These are phyloP conservation scores for Zoanthus gigantus DNA, from an alignment of 92 coral and sea anemone genomes.

Conservation along the genomic window DNA sequence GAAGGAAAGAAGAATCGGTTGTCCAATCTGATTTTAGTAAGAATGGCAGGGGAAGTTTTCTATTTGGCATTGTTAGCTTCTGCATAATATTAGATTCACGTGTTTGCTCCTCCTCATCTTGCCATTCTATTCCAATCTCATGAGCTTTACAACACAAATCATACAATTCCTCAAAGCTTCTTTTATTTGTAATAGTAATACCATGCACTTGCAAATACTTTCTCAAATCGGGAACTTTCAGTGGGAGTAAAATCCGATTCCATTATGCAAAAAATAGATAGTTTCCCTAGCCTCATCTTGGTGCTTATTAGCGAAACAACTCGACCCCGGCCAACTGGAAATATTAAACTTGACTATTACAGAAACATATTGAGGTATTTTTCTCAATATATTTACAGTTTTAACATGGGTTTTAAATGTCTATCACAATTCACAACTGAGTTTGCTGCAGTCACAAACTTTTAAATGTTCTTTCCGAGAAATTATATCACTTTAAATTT, in stretches of 20 bases:
- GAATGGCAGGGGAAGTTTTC: conserved; percentile 21
- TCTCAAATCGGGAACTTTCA: background rate
- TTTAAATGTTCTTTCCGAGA: no score
- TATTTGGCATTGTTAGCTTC: background rate
- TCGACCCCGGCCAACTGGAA: conserved; percentile 37
- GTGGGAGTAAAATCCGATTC: background rate
- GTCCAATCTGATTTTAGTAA: conserved; percentile 45
- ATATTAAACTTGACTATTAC: conserved; percentile 42
- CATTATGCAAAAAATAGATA: background rate
- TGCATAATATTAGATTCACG: background rate
- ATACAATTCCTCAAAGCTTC: background rate
- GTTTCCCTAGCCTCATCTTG: conserved; percentile 47
- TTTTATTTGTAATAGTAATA: conserved; percentile 13
- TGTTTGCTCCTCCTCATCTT: conserved; percentile 3
- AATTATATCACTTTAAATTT: no score
- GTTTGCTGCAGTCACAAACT: no score
- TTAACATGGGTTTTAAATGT: no score
- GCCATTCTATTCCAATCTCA: conserved; percentile 10
- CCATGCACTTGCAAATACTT: background rate
- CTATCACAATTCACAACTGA: no score
- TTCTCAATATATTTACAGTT: no score
- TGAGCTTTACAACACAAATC: conserved; percentile 37
- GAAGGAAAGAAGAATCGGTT: conserved; percentile 25
- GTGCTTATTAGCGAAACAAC: conserved; percentile 25
- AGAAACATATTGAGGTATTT: no score